These are phyloP conservation scores for Edolisoma coerulescens DNA, from an alignment of 2,113 vertebrate species.

Conservation along the genomic window DNA sequence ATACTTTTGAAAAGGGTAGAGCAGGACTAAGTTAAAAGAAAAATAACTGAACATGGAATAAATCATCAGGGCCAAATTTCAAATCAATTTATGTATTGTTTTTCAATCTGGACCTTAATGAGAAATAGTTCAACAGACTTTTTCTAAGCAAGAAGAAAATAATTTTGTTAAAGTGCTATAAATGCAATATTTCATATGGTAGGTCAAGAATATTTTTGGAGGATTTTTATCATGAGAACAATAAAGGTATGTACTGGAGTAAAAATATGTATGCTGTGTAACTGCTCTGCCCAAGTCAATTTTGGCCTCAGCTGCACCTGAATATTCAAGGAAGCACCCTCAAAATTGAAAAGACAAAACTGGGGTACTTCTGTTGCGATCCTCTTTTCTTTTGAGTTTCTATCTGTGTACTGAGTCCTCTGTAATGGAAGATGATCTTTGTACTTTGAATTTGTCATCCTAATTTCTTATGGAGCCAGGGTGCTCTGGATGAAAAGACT, in stretches of 20 bases:
- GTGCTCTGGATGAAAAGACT: background rate
- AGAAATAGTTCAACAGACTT: background rate
- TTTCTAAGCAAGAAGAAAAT: background rate
- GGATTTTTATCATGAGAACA: background rate
- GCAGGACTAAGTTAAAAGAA: background rate
- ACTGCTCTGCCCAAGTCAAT: background rate
- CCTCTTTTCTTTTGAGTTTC: background rate
- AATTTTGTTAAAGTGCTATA: background rate
- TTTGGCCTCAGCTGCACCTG: background rate
- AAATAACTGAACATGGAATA: background rate
- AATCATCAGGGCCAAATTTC: background rate
- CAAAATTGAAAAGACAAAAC: background rate
- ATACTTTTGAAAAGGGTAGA: background rate
- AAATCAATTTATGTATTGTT: background rate
- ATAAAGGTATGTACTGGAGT: background rate
- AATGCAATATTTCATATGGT: background rate
- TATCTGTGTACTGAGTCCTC: background rate
- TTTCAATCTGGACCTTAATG: background rate
- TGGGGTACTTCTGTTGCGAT: background rate
- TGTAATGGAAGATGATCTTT: background rate
- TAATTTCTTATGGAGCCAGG: background rate
- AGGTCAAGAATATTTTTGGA: background rate
- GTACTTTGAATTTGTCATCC: background rate
- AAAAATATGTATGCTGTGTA: background rate
- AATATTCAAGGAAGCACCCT: background rate